phyloP scores from a whole-genome alignment of 1,140 invertebrate species.

The Euwallacea similis region DNA sequence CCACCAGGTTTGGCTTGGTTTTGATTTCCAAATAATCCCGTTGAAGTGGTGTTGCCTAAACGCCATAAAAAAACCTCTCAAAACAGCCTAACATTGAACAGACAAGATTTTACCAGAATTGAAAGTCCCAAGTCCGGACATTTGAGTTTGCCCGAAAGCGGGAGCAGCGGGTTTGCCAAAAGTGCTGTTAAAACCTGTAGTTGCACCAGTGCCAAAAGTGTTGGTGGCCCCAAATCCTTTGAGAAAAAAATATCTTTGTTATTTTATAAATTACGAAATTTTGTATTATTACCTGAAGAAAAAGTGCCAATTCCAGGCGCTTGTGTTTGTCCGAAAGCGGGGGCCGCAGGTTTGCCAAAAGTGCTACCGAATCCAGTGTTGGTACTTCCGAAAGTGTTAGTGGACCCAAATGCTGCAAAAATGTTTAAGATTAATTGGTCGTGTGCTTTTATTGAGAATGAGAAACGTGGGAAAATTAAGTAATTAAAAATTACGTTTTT shows the following conservation, averaged over 20 bases:
- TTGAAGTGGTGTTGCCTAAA: constrained; percentile 1
- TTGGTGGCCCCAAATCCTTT: constrained; percentile 54
- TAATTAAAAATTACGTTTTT: constrained; percentile 1
- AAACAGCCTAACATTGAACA: not conserved
- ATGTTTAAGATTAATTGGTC: not conserved
- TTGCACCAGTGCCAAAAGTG: constrained; percentile 53
- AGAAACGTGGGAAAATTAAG: not conserved
- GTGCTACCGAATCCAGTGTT: constrained; percentile 53
- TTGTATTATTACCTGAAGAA: constrained; percentile 13
- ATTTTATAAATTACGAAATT: not conserved
- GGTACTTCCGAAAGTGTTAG: constrained; percentile 53
- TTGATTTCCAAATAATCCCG: constrained; percentile 36
- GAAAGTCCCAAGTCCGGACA: not conserved
- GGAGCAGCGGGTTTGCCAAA: constrained; percentile 50
- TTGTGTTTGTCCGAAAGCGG: constrained; percentile 41
- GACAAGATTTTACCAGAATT: constrained; percentile 13
- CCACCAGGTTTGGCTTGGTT: constrained; percentile 38
- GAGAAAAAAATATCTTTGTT: constrained; percentile 1
- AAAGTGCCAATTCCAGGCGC: not conserved
- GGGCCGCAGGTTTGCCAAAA: constrained; percentile 51
- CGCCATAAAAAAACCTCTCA: not conserved
- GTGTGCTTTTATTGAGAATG: not conserved
- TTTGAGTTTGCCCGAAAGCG: constrained; percentile 38
- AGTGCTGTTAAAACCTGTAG: constrained; percentile 51
- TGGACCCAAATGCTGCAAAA: constrained; percentile 41